These are phyloP conservation scores for Aleadryas rufinucha DNA, from an alignment of 2,113 vertebrate species.

Conservation along the genomic window DNA sequence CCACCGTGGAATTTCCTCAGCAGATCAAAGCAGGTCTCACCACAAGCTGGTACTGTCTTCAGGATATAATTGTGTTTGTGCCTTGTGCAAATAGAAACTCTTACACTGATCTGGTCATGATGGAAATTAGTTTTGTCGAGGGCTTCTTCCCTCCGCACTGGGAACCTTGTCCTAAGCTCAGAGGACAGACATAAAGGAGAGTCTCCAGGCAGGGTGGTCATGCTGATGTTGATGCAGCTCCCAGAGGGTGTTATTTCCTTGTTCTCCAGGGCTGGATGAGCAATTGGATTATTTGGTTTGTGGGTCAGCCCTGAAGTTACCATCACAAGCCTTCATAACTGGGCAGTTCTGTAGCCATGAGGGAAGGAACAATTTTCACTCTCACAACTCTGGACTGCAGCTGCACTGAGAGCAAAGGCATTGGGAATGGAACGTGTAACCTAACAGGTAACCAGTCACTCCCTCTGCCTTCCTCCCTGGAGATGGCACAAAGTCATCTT, in stretches of 20 bases:
- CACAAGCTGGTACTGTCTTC: not conserved
- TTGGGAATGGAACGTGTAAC: rapidly evolving
- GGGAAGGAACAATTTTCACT: not conserved
- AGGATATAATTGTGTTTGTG: not conserved
- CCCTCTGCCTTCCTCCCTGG: not conserved
- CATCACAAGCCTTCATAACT: not conserved
- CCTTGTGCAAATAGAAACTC: not conserved
- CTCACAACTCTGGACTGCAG: not conserved
- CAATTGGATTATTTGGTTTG: not conserved
- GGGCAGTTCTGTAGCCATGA: not conserved
- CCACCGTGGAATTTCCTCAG: not conserved
- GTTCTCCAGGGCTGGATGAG: not conserved
- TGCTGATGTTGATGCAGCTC: not conserved
- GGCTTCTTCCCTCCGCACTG: not conserved
- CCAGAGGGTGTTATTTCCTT: not conserved
- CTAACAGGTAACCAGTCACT: not conserved
- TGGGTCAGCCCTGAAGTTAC: not conserved
- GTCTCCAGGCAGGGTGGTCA: not conserved
- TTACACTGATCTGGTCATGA: not conserved
- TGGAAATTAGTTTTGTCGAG: not conserved
- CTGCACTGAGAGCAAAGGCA: not conserved
- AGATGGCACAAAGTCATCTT: not conserved
- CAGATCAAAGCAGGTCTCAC: not conserved
- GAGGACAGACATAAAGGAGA: not conserved
- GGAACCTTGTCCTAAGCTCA: not conserved